A percentile compares a stretch with the other conserved stretches of the same genome.
phyloP scores from a whole-genome alignment of 2,888 invertebrate species.

The Pandemis heparana region DNA sequence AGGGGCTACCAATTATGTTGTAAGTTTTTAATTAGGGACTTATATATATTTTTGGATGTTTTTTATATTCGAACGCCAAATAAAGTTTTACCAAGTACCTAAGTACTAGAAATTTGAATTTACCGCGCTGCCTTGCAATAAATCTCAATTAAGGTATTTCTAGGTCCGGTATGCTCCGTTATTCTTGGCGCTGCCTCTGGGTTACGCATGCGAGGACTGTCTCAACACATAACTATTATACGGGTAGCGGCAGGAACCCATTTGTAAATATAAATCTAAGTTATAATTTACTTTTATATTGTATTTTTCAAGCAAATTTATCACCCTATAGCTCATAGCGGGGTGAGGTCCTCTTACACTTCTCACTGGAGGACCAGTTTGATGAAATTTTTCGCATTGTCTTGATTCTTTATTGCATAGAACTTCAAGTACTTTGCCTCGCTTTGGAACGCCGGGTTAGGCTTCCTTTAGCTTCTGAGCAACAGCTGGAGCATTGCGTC shows the following conservation, averaged over 20 bases:
- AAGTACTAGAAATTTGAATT: too few relatives aligned
- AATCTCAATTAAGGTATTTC: conserved; percentile 3
- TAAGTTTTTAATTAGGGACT: too few relatives aligned
- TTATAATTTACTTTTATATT: background rate
- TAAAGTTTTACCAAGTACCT: too few relatives aligned
- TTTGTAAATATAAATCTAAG: background rate
- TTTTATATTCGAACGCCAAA: too few relatives aligned
- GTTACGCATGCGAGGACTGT: background rate
- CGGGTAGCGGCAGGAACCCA: background rate
- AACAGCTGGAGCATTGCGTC: background rate
- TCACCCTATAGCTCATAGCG: background rate
- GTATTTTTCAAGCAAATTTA: background rate
- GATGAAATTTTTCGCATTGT: conserved; percentile 38
- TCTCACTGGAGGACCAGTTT: conserved; percentile 22
- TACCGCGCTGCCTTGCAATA: background rate
- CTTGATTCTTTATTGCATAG: conserved; percentile 34
- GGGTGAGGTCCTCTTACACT: conserved; percentile 13
- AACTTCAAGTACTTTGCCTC: conserved; percentile 10
- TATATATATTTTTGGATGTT: too few relatives aligned
- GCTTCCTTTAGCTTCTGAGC: conserved; percentile 1
- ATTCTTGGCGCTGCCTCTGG: background rate
- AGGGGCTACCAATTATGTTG: too few relatives aligned
- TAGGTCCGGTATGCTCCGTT: background rate
- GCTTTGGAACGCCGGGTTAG: background rate
- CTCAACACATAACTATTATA: background rate